Evolutionary conservation across 2,113 vertebrate species (phyloP).

Genomic region (Hoplias malabaricus): DNA sequence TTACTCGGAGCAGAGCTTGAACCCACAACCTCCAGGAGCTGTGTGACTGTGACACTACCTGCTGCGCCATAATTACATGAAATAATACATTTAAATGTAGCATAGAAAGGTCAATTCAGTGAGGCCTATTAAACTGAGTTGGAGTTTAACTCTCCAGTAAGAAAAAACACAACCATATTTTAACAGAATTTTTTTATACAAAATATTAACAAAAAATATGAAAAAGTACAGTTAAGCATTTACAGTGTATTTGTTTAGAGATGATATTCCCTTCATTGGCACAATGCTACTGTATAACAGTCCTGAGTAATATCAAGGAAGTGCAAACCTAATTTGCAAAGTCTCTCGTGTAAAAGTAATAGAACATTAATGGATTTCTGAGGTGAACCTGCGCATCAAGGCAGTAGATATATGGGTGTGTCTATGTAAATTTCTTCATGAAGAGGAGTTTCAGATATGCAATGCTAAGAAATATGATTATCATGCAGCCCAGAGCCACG

Average conservation of each 20-base stretch:
- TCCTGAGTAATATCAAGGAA: background rate
- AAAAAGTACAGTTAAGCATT: background rate
- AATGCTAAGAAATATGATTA: constrained; percentile 77
- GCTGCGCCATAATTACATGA: background rate
- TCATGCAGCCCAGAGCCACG: constrained; percentile 81
- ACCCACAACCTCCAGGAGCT: too few species aligned
- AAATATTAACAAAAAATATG: background rate
- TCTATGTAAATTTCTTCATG: constrained; percentile 87
- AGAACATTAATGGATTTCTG: background rate
- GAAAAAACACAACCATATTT: background rate
- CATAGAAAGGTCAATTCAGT: background rate
- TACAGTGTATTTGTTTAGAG: background rate
- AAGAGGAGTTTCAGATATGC: constrained; percentile 84
- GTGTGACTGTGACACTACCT: too few species aligned
- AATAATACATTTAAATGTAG: background rate
- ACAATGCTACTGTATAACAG: background rate
- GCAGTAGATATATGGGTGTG: background rate
- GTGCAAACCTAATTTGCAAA: background rate
- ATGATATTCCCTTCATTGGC: background rate
- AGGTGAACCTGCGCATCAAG: background rate
- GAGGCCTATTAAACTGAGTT: background rate
- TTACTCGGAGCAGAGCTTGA: too few species aligned
- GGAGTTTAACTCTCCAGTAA: background rate
- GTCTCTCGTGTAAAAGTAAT: background rate
- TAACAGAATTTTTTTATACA: background rate